These are phyloP conservation scores for Laspeyria flexula DNA, from an alignment of 2,888 invertebrate species.

Conservation along the genomic window DNA sequence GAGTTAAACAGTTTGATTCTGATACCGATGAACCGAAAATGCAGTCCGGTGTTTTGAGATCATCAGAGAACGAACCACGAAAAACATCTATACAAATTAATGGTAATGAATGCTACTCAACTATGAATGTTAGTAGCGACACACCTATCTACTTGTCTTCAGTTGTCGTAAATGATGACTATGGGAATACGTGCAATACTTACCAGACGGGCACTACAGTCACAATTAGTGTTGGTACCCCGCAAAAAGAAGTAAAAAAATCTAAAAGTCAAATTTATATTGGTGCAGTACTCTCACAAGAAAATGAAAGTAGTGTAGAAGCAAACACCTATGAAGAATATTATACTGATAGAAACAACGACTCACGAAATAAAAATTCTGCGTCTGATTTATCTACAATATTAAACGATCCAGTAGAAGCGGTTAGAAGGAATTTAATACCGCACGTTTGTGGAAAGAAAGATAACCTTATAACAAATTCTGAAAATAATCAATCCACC, in stretches of 20 bases:
- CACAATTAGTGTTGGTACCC: slow-evolving; percentile 87
- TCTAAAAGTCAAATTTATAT: slow-evolving; percentile 84
- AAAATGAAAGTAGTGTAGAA: slow-evolving; percentile 56
- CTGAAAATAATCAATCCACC: slow-evolving; percentile 24
- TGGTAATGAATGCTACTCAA: slow-evolving; percentile 91
- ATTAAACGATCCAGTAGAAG: slow-evolving; percentile 91
- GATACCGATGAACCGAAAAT: slow-evolving; percentile 72
- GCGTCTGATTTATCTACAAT: slow-evolving; percentile 82
- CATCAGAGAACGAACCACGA: slow-evolving; percentile 74
- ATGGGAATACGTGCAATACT: slow-evolving; percentile 72
- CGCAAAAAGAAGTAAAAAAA: slow-evolving; percentile 75
- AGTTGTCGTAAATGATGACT: slow-evolving; percentile 88
- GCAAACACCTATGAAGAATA: slow-evolving; percentile 78
- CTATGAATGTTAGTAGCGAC: slow-evolving; percentile 90
- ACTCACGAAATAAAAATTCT: slow-evolving; percentile 37
- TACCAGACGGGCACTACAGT: slow-evolving; percentile 86
- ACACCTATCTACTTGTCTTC: slow-evolving; percentile 90
- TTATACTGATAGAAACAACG: slow-evolving; percentile 58
- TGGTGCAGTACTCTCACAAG: slow-evolving; percentile 69
- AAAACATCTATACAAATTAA: slow-evolving; percentile 91
- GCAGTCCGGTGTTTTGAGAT: slow-evolving; percentile 52
- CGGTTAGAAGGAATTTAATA: slow-evolving; percentile 90
- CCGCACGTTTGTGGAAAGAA: slow-evolving; percentile 91
- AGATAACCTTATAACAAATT: slow-evolving; percentile 53
- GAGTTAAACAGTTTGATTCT: slow-evolving; percentile 80